Conservation (phyloP, 2,888 invertebrate species). For the Synergus gifuensis region DNA sequence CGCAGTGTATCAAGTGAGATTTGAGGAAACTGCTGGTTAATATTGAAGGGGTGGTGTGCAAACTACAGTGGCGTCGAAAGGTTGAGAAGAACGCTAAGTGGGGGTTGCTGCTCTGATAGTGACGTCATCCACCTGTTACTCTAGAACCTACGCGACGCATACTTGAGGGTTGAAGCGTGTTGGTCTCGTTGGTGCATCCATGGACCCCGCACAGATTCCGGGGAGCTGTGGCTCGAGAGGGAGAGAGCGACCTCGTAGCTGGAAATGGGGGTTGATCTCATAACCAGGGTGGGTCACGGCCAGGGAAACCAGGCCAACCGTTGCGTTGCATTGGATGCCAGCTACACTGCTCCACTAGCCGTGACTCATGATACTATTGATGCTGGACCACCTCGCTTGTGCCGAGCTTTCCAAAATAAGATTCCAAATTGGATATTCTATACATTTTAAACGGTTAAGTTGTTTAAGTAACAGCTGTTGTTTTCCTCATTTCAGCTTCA, state of each 20-base stretch:
- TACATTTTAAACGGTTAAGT: background rate
- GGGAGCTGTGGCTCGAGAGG: conserved; percentile 45
- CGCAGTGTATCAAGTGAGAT: too few species aligned
- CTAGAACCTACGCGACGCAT: conserved; percentile 57
- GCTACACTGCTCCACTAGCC: conserved; percentile 22
- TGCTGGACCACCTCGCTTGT: background rate
- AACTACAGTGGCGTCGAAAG: conserved; percentile 18
- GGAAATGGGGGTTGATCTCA: conserved; percentile 55
- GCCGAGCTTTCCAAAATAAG: background rate
- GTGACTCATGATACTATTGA: background rate
- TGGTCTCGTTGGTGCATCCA: conserved; percentile 55
- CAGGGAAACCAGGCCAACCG: conserved; percentile 74
- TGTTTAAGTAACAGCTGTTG: background rate
- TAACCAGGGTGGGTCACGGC: conserved; percentile 73
- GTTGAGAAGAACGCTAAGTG: conserved; percentile 23
- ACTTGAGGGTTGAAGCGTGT: conserved; percentile 47
- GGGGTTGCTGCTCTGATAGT: conserved; percentile 59
- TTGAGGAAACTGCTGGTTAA: too few species aligned
- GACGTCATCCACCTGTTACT: conserved; percentile 76
- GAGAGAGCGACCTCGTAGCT: conserved; percentile 45
- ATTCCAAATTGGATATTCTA: background rate
- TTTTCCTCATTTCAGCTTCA: background rate
- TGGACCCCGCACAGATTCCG: conserved; percentile 58
- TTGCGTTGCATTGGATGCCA: conserved; percentile 44
- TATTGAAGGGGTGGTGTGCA: conserved; percentile 29